phyloP scores from a whole-genome alignment of 2,113 vertebrate species.

The Coptodon rendalli region DNA sequence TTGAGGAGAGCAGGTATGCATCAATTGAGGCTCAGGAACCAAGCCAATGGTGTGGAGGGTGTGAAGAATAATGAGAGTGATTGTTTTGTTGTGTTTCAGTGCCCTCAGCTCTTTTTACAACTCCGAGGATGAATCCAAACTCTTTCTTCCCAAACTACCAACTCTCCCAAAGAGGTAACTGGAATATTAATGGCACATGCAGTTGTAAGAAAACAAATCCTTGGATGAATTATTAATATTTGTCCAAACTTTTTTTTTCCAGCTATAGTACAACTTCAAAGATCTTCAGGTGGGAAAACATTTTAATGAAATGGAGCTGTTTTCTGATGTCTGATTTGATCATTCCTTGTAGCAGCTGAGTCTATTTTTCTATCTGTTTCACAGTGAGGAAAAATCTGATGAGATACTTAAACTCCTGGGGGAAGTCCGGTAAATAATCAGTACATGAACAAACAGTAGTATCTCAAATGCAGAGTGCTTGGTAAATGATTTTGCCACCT shows the following conservation, averaged over 20 bases:
- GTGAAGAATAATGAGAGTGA: not conserved
- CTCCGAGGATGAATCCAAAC: conserved; percentile 89
- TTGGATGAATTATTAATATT: not conserved
- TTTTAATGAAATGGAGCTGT: not conserved
- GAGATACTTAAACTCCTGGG: conserved; percentile 96
- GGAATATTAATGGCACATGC: not conserved
- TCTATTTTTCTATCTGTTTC: conserved; percentile 36
- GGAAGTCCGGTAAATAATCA: conserved; percentile 82
- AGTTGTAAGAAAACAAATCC: not conserved
- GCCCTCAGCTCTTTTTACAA: conserved; percentile 84
- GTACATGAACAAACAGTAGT: not conserved
- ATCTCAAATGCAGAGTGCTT: not conserved
- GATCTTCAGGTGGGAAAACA: conserved; percentile 86
- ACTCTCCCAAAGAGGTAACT: conserved; percentile 91
- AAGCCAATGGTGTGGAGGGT: not conserved
- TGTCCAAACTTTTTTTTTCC: not conserved
- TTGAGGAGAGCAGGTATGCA: conserved; percentile 84
- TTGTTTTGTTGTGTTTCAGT: conserved; percentile 59
- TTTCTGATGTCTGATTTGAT: not conserved
- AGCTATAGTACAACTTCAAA: conserved; percentile 95
- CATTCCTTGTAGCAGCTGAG: not conserved
- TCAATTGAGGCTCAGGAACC: not conserved
- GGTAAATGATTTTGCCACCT: not conserved
- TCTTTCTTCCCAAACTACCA: conserved; percentile 89
- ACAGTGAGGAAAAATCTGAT: conserved; percentile 96